phyloP scores from a whole-genome alignment of 2,888 invertebrate genomes.

The Tenthredo amoena region DNA sequence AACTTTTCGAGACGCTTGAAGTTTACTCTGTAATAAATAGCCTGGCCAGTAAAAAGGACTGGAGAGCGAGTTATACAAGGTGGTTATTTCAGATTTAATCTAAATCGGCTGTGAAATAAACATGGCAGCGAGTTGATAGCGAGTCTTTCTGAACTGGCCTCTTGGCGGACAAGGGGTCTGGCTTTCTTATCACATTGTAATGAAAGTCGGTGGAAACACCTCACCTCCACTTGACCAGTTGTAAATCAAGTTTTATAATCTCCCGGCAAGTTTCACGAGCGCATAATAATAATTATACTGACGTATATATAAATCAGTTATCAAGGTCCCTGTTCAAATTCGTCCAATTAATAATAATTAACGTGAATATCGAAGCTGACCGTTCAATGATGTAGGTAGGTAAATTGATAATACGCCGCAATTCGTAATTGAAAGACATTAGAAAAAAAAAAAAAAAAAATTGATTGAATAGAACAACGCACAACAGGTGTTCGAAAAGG shows the following conservation, averaged over 20 bases:
- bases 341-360: conserved; percentile 26
- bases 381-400: not conserved
- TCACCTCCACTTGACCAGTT: conserved; percentile 27
- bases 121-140: conserved; percentile 25
- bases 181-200: conserved; percentile 31
- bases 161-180: not conserved
- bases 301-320: not conserved
- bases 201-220: conserved; percentile 15
- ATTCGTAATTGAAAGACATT: not conserved
- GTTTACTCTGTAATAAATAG: conserved; percentile 42
- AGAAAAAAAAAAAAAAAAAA: not conserved
- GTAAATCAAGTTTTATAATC: conserved; percentile 34
- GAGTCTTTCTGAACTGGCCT: conserved; percentile 30
- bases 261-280: not conserved
- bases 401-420: not conserved
- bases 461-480: not conserved
- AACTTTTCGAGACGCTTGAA: not conserved
- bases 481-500: conserved; percentile 41
- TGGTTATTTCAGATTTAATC: conserved; percentile 37
- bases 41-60: conserved; percentile 17
- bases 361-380: not conserved
- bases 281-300: not conserved
- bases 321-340: conserved; percentile 1
- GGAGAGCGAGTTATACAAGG: not conserved
- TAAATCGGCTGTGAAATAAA: conserved; percentile 44